Conservation (phyloP, 2,113 vertebrate species). For the Ammodytes dubius region DNA sequence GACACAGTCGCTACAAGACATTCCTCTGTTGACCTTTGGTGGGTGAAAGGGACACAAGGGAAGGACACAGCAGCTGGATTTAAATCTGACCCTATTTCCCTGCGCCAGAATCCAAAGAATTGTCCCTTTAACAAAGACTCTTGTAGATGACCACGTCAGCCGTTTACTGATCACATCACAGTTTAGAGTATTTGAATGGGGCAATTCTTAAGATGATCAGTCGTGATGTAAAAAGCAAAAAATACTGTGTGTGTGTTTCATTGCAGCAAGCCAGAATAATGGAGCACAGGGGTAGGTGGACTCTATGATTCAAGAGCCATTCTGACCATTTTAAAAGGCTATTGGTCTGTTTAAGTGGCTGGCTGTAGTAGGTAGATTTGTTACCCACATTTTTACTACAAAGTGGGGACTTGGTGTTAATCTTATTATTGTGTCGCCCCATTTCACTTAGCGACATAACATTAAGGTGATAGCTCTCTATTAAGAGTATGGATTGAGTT, state of each 20-base stretch:
- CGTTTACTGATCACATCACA: constrained; percentile 33
- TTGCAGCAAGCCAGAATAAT: constrained; percentile 23
- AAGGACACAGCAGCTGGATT: constrained; percentile 40
- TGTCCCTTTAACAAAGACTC: constrained; percentile 44
- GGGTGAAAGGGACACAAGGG: constrained; percentile 53
- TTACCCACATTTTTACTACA: constrained; percentile 4
- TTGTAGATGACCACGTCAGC: constrained; percentile 29
- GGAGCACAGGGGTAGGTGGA: constrained; percentile 12
- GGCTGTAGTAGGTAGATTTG: constrained; percentile 9
- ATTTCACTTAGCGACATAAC: constrained; percentile 15
- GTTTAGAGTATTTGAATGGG: constrained; percentile 43
- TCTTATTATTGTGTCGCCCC: constrained; percentile 2
- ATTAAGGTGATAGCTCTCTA: constrained; percentile 9
- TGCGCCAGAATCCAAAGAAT: constrained; percentile 46
- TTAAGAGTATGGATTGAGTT: constrained; percentile 9
- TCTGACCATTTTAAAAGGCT: constrained; percentile 42
- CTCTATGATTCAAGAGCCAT: constrained; percentile 14
- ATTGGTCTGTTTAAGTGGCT: not conserved
- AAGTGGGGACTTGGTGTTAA: not conserved
- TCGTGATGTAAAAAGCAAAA: constrained; percentile 1
- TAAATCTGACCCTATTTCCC: constrained; percentile 71
- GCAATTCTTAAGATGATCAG: not conserved
- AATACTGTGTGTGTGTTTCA: constrained; percentile 2
- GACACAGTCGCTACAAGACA: constrained; percentile 54
- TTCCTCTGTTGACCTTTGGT: constrained; percentile 71